Evolutionary conservation across 2,797 vertebrate genomes (phyloP).

Genomic region (Danio tinwini): DNA sequence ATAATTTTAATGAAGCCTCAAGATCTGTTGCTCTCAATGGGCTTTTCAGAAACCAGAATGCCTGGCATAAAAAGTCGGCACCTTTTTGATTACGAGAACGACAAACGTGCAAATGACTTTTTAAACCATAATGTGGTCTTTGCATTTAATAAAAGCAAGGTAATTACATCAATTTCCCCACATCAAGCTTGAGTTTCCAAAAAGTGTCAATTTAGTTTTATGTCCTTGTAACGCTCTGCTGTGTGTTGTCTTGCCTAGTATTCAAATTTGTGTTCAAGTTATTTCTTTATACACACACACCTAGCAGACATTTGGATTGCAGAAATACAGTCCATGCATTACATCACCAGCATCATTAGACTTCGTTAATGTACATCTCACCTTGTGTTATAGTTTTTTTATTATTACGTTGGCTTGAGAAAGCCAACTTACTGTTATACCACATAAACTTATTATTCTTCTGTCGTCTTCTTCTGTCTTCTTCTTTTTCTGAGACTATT

Average conservation of each 20-base stretch:
- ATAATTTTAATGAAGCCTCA: constrained; percentile 19
- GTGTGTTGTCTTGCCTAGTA: constrained; percentile 62
- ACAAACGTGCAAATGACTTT: constrained; percentile 39
- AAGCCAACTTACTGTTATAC: no score
- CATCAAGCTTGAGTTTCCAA: constrained; percentile 65
- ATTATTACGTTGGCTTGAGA: background rate
- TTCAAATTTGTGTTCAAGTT: constrained; percentile 23
- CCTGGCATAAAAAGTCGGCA: constrained; percentile 42
- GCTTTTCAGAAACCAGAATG: background rate
- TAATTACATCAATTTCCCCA: constrained; percentile 67
- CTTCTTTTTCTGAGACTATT: no score
- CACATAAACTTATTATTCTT: no score
- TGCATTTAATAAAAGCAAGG: constrained; percentile 33
- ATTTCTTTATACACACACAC: background rate
- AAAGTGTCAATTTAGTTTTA: constrained; percentile 68
- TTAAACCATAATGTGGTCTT: constrained; percentile 19
- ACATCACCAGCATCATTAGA: constrained; percentile 14
- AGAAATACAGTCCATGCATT: constrained; percentile 3
- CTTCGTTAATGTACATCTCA: constrained; percentile 16
- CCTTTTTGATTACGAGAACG: constrained; percentile 27
- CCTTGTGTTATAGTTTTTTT: constrained; percentile 20
- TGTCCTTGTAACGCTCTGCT: constrained; percentile 52
- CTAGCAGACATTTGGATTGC: constrained; percentile 28
- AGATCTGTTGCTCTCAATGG: constrained; percentile 27
- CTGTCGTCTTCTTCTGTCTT: no score